phyloP scores from a whole-genome alignment of 2,888 invertebrate species.

The Eumerus sabulonum region DNA sequence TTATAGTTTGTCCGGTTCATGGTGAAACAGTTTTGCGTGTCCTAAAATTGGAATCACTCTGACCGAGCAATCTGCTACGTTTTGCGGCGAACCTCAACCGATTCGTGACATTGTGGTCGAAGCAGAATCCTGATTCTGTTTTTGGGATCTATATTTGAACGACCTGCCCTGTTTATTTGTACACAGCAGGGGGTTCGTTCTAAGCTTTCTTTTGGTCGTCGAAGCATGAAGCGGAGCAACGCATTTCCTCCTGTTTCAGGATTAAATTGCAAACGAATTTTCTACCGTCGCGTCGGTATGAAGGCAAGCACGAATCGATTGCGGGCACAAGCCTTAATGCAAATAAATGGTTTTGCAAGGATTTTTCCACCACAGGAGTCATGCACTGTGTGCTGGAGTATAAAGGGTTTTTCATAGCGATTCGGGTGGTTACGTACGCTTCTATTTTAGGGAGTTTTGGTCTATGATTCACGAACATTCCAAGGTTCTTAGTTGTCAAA shows the following conservation, averaged over 20 bases:
- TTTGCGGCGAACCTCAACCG: slow-evolving; percentile 38
- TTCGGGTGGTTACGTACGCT: too few relatives aligned
- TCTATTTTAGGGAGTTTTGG: too few relatives aligned
- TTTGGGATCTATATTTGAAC: slow-evolving; percentile 56
- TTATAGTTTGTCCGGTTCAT: slow-evolving; percentile 61
- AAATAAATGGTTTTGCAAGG: slow-evolving; percentile 62
- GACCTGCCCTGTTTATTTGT: slow-evolving; percentile 58
- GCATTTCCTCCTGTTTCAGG: slow-evolving; percentile 62
- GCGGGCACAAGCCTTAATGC: slow-evolving; percentile 48
- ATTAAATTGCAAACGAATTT: slow-evolving; percentile 63
- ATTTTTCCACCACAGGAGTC: slow-evolving; percentile 46
- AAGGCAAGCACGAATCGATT: neutral
- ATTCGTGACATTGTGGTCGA: slow-evolving; percentile 59
- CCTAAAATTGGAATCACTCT: slow-evolving; percentile 25
- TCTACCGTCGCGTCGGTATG: slow-evolving; percentile 38
- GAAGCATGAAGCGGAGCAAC: slow-evolving; percentile 64
- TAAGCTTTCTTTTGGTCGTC: slow-evolving; percentile 53
- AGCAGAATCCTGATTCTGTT: slow-evolving; percentile 26
- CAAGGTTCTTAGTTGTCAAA: too few relatives aligned
- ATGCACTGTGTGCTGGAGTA: slow-evolving; percentile 4
- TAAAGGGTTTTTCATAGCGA: too few relatives aligned
- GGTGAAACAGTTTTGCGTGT: slow-evolving; percentile 16
- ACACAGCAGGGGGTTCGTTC: slow-evolving; percentile 25
- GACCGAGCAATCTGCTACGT: slow-evolving; percentile 10
- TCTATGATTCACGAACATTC: too few relatives aligned